phyloP scores from a whole-genome alignment of 2,113 vertebrate species.

The Sardina pilchardus region DNA sequence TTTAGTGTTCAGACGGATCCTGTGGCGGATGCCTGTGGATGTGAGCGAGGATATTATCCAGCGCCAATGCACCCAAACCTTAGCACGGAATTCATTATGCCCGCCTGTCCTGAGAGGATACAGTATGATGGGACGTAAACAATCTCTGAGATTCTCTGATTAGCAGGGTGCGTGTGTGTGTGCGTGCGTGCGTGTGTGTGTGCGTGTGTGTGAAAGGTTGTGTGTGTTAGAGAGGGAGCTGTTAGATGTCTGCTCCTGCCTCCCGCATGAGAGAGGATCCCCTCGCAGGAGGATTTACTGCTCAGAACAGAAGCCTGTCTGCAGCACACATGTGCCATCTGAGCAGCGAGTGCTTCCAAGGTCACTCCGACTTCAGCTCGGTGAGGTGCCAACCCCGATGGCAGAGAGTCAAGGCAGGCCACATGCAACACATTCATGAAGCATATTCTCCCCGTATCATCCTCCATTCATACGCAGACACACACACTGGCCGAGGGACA shows the following conservation, averaged over 20 bases:
- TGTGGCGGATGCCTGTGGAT: neutral
- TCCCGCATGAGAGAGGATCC: constrained; percentile 3
- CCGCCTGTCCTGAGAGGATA: constrained; percentile 5
- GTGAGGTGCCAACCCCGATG: neutral
- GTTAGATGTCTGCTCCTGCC: neutral
- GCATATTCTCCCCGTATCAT: constrained; percentile 37
- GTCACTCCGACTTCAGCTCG: constrained; percentile 38
- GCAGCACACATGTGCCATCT: constrained; percentile 3
- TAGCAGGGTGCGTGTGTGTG: neutral
- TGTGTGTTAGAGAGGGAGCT: neutral
- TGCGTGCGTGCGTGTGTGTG: neutral
- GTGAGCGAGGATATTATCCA: neutral
- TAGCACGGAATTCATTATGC: constrained; percentile 20
- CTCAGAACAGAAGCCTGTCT: constrained; percentile 38
- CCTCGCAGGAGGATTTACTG: constrained; percentile 57
- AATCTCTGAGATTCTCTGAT: constrained; percentile 9
- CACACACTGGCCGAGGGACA: constrained; percentile 51
- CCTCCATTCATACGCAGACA: constrained; percentile 53
- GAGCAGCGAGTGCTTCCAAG: constrained; percentile 39
- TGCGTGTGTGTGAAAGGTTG: neutral
- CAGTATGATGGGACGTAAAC: neutral
- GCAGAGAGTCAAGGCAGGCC: constrained; percentile 45
- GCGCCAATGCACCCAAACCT: constrained; percentile 23
- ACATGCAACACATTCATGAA: constrained; percentile 55
- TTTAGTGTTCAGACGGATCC: constrained; percentile 25